Base-by-base conservation (phyloP, 2,888 invertebrate species). In the Eupithecia centaureata region DNA sequence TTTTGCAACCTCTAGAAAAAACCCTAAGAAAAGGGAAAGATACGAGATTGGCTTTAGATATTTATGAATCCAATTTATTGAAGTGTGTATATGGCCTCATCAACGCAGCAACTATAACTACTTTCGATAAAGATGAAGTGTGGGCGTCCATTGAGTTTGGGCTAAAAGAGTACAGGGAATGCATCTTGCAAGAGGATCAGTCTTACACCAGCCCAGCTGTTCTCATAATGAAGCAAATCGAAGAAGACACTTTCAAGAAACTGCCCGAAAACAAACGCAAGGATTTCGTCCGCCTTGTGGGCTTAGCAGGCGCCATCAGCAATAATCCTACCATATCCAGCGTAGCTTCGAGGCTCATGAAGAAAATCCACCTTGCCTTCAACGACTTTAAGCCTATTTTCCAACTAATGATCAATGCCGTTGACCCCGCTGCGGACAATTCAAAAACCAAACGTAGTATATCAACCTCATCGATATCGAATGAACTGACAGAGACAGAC, bases 341-440 rank as follows among this genome's bases (percentile, higher is more conserved):
- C 61, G 91, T 94, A 0, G 95, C 95, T 0, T 94, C 94, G 12
- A 95, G 94, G 77, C 88, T 95, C 2, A 94, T 97, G 76, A 96
- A 95, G 77, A 95, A 94, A 76, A 95, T 97, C 18, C 91, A 94
- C 68, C 85, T 97, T 12, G 94, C 96, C 68, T 95, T 96, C 8
- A 82, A 90, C 27, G 90, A 95, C 28, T 91, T 97, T 25, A 89
- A 94, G 15, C 86, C 93, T 0, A 94, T 95, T 73, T 85, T 97
- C 10, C 86, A 90, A 25, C 83, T 84, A 56, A 96, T 97, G 96
- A 86, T 93, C 7, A 92, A 94, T 67, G 90, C 87, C 0, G 83
- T 78, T 5, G 91, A 93, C 33, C 94, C 94, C 65, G 82, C 82
- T 10, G 86, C 76, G 38, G 76, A 81, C 1, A 82, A 87, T 27